A percentile compares a stretch with the other conserved stretches of the same genome.
Evolutionary conservation across 2,888 invertebrate species (phyloP).

Genomic region (Protonemura montana): DNA sequence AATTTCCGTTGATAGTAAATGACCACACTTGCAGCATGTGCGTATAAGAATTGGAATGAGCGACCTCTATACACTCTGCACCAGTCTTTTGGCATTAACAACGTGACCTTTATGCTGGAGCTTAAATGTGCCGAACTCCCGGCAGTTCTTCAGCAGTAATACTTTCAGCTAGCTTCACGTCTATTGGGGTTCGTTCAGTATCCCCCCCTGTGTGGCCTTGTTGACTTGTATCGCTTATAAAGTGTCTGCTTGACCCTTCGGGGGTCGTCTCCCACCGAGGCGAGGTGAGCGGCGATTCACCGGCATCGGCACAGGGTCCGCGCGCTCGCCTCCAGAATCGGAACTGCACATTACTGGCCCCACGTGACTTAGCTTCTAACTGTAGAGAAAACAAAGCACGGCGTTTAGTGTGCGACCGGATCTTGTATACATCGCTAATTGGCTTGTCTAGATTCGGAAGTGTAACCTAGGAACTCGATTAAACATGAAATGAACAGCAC

Average conservation of each 20-base stretch:
- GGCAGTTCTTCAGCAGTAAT: neutral
- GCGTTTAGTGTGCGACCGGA: constrained; percentile 53
- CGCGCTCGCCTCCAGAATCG: neutral
- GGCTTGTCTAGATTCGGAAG: constrained; percentile 35
- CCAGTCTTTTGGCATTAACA: neutral
- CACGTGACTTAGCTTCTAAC: neutral
- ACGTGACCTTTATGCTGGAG: neutral
- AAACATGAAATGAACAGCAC: constrained; percentile 34
- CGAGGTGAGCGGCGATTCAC: neutral
- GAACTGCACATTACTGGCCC: neutral
- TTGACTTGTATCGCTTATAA: constrained; percentile 16
- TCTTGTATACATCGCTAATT: constrained; percentile 58
- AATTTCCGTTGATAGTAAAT: neutral
- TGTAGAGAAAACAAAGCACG: constrained; percentile 45
- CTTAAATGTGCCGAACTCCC: neutral
- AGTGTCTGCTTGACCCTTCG: constrained; percentile 26
- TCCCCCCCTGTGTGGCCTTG: neutral
- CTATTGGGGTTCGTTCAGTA: neutral
- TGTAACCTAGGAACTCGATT: constrained; percentile 37
- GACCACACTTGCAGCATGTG: neutral
- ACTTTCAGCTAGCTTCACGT: neutral
- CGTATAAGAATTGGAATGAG: too few relatives aligned
- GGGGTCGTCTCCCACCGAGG: neutral
- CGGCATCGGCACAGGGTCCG: neutral
- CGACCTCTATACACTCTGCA: neutral